phyloP scores from a whole-genome alignment of 2,888 invertebrate species.

The Eurytoma californica region DNA sequence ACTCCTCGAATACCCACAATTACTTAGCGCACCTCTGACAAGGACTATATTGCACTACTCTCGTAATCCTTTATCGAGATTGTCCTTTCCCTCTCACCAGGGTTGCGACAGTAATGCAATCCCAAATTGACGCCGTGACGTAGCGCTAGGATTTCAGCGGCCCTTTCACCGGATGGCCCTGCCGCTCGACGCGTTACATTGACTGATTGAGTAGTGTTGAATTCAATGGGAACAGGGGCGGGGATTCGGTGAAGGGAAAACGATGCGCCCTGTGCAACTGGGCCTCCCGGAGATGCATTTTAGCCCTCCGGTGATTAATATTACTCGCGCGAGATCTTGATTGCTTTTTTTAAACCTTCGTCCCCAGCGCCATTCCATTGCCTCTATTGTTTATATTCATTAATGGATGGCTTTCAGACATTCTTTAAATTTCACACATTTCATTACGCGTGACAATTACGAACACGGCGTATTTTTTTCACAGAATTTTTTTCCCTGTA shows the following conservation, averaged over 20 bases:
- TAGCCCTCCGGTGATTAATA: too few relatives aligned
- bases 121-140: conserved; percentile 34
- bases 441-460: too few relatives aligned
- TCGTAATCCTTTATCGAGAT: too few relatives aligned
- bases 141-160: conserved; percentile 17
- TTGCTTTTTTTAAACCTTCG: neutral
- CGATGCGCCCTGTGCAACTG: conserved; percentile 4
- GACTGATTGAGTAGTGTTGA: conserved; percentile 75
- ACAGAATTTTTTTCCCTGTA: too few relatives aligned
- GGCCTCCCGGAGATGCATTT: neutral
- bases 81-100: too few relatives aligned
- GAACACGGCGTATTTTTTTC: too few relatives aligned
- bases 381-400: neutral
- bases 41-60: too few relatives aligned
- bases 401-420: neutral
- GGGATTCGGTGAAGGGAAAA: conserved; percentile 40
- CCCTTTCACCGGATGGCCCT: conserved; percentile 28
- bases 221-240: conserved; percentile 69
- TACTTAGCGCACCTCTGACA: too few relatives aligned
- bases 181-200: conserved; percentile 67
- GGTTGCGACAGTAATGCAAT: conserved; percentile 31
- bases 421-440: neutral
- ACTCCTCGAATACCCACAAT: too few relatives aligned
- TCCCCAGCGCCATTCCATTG: neutral
- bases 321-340: too few relatives aligned